Percentiles rank a stretch among this genome's conserved stretches.
Conservation (phyloP, 30 jellyfish, hydroid and myxozoan species). For the Turritopsis rubra region DNA sequence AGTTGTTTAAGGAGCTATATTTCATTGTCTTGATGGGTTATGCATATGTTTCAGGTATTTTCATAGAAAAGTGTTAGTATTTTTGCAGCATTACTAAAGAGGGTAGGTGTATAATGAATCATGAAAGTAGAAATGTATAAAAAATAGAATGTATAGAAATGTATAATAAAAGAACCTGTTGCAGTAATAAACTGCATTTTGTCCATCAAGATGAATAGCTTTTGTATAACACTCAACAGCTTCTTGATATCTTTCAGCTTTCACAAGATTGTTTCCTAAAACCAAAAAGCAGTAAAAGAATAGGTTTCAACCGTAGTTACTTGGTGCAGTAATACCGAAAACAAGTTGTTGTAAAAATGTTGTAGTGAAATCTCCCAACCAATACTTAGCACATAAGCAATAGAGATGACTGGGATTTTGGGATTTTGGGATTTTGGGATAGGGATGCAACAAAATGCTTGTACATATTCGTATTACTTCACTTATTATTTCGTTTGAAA, state of each 20-base stretch:
- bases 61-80: too few relatives aligned
- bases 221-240: conserved; percentile 64
- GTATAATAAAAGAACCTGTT: conserved; percentile 47
- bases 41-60: too few relatives aligned
- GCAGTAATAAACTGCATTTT: conserved; percentile 72
- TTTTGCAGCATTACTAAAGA: too few relatives aligned
- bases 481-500: too few relatives aligned
- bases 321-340: background rate
- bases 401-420: too few relatives aligned
- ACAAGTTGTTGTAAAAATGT: background rate
- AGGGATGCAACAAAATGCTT: too few relatives aligned
- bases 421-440: too few relatives aligned
- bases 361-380: background rate
- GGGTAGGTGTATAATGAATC: background rate
- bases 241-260: conserved; percentile 45
- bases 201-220: conserved; percentile 52
- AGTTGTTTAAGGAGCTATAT: too few relatives aligned
- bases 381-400: background rate
- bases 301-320: background rate
- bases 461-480: too few relatives aligned
- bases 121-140: background rate
- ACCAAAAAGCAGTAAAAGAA: background rate
- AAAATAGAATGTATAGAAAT: background rate
- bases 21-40: too few relatives aligned
- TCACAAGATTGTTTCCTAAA: conserved; percentile 73